Base-by-base conservation (phyloP, 2,888 invertebrate genomes). In the Iphiclides podalirius region DNA sequence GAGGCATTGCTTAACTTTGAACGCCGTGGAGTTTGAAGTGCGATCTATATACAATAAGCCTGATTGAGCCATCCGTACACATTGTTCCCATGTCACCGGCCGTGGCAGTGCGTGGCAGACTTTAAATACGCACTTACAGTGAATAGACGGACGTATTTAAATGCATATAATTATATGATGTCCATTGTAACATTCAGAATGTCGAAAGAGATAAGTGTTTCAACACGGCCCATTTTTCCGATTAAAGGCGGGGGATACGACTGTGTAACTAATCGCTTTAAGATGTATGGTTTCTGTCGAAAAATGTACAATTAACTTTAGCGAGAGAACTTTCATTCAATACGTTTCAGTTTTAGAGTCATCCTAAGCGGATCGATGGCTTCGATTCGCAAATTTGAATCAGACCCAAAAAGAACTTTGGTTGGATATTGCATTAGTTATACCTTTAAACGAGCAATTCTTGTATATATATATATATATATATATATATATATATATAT, bases 21-120 rank as follows among this genome's bases (percentile, higher is more conserved):
- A 43, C 11, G 15, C 12, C 37, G n/a, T 23, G 11, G n/a, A 23
- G 9, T 26, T 4, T 15, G 20, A 48, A 38, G 17, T 14, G 17
- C 31, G 48, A 37, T 48, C 42, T 42, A 48, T 48, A 23, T 48
- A 48, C 48, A 48, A 48, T 48, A 33, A 23, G 48, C 14, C 42
- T 48, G 37, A 48, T 48, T 48, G 40, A 47, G 23, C 37, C 3
- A 12, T 37, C 41, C 4, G 31, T 28, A 23, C 7, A 20, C 16
- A 43, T 48, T 48, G 42, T 48, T 48, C 31, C 4, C 48, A 12
- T 42, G 13, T 37, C 48, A 31, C 7, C 9, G 15, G 13, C 8
- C 9, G 17, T 20, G 31, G 12, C 34, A 34, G 26, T 20, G n/a
- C 4, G 17, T 42, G 12, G 33, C 42, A 37, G 40, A 1, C 31